Evolutionary conservation across 2,888 invertebrate species (phyloP).

Genomic region (Amiota minor): DNA sequence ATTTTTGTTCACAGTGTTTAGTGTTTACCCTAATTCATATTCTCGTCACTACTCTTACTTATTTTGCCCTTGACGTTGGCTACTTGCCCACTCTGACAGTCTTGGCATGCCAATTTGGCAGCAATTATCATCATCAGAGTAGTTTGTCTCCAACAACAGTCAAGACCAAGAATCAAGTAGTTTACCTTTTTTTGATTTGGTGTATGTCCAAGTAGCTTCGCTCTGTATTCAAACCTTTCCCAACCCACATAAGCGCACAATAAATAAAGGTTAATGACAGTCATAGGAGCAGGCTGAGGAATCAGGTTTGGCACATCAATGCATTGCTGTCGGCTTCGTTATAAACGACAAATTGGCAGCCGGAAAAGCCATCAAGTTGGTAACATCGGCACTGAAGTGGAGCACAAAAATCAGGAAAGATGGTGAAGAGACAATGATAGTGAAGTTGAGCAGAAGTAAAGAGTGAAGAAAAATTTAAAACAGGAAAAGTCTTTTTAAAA

Average conservation of each 20-base stretch:
- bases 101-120: slow-evolving; percentile 1
- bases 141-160: slow-evolving; percentile 13
- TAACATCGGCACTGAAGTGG: neutral
- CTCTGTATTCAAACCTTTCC: neutral
- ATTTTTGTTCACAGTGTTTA: too few species aligned
- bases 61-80: slow-evolving; percentile 42
- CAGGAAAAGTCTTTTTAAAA: too few species aligned
- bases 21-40: too few species aligned
- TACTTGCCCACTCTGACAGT: slow-evolving; percentile 66
- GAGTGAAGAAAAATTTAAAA: too few species aligned
- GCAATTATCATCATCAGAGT: slow-evolving; percentile 1
- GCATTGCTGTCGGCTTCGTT: slow-evolving; percentile 11
- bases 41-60: slow-evolving; percentile 28
- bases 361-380: slow-evolving; percentile 22
- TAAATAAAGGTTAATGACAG: slow-evolving; percentile 58
- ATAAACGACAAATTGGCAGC: slow-evolving; percentile 38
- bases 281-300: slow-evolving; percentile 5
- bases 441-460: too few species aligned
- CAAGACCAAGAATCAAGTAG: slow-evolving; percentile 54
- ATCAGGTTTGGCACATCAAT: neutral
- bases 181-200: neutral
- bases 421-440: too few species aligned
- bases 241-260: slow-evolving; percentile 16
- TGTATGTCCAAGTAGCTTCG: neutral
- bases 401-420: neutral